These are phyloP conservation scores for Thecophora atra DNA, from an alignment of 2,888 invertebrate species.

Conservation along the genomic window DNA sequence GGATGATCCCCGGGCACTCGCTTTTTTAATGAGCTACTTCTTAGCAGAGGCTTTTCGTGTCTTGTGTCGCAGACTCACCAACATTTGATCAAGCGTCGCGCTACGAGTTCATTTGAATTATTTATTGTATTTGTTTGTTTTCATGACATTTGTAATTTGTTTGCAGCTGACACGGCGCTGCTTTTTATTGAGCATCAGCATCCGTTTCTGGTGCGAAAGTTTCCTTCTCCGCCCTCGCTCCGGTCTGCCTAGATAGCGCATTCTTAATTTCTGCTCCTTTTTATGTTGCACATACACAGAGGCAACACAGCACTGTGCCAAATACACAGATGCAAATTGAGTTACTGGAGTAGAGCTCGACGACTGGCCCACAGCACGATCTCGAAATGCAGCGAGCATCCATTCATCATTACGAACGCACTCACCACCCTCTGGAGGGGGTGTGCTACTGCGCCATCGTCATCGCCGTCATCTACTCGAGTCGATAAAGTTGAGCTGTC, in stretches of 20 bases:
- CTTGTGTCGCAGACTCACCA: too few relatives aligned
- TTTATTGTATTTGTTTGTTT: neutral
- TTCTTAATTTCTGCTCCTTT: too few relatives aligned
- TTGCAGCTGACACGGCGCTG: neutral
- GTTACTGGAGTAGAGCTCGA: neutral
- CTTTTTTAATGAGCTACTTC: neutral
- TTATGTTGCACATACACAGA: neutral
- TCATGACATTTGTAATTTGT: neutral
- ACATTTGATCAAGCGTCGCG: too few relatives aligned
- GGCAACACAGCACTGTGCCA: neutral
- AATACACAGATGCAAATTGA: neutral
- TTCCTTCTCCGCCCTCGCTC: neutral
- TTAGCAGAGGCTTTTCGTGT: too few relatives aligned
- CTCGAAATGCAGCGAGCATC: neutral
- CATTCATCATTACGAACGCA: constrained; percentile 2
- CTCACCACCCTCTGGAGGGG: neutral
- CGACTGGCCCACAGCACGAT: neutral
- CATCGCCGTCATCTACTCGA: neutral
- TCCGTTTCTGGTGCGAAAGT: neutral
- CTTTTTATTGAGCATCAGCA: neutral
- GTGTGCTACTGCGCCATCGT: neutral
- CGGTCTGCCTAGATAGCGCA: too few relatives aligned
- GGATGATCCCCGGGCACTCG: too few relatives aligned
- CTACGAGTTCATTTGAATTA: neutral
- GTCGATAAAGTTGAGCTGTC: constrained; percentile 18